Conservation (phyloP, 2,113 vertebrate genomes). For the Capreolus pygargus region DNA sequence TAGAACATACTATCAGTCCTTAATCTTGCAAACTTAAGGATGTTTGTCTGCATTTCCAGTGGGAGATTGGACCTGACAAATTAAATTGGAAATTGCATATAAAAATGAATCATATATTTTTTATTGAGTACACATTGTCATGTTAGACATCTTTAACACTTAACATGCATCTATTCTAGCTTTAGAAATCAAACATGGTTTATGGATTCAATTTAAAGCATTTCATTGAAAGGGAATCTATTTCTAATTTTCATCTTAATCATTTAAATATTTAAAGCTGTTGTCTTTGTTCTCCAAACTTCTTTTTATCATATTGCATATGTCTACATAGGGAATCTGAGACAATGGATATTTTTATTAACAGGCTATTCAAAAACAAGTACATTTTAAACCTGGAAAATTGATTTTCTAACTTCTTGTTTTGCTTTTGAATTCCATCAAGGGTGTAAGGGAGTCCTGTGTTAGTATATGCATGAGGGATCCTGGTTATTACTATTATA, state of each 20-base stretch:
- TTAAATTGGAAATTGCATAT: constrained; percentile 47
- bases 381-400: not conserved
- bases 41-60: constrained; percentile 17
- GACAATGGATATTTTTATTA: constrained; percentile 28
- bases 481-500: not conserved
- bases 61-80: constrained; percentile 4
- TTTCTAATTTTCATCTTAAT: constrained; percentile 69
- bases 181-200: constrained; percentile 54
- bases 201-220: constrained; percentile 62
- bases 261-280: constrained; percentile 68
- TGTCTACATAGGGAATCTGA: not conserved
- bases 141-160: constrained; percentile 50
- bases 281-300: constrained; percentile 31
- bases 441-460: not conserved
- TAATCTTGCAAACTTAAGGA: constrained; percentile 33
- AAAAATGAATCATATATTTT: constrained; percentile 54
- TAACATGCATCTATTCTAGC: constrained; percentile 24
- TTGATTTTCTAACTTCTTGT: not conserved
- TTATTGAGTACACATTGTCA: constrained; percentile 59
- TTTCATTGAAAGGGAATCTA: constrained; percentile 61
- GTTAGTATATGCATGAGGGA: not conserved
- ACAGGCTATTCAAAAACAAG: not conserved
- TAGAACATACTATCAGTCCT: not conserved
- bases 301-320: constrained; percentile 19
- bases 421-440: not conserved